Conservation (phyloP, 1,140 invertebrate species). For the Drosophila funebris region DNA sequence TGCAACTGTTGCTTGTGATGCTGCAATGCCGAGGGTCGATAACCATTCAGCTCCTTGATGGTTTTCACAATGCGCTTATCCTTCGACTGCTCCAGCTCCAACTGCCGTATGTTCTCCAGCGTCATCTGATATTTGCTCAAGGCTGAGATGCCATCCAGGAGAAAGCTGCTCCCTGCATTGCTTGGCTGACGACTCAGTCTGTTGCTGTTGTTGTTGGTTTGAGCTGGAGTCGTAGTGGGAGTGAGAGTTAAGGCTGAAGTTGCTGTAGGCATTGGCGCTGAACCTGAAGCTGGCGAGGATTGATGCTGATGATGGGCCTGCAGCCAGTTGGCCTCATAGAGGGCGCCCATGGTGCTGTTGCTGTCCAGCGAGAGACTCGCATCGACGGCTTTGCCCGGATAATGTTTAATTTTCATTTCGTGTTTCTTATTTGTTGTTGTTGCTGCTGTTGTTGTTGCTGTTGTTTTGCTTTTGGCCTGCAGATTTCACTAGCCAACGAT, state of each 20-base stretch:
- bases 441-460: constrained; percentile 16
- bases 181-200: constrained; percentile 56
- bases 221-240: constrained; percentile 75
- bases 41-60: constrained; percentile 86
- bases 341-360: constrained; percentile 88
- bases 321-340: constrained; percentile 93
- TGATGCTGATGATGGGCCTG: constrained; percentile 84
- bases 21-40: constrained; percentile 85
- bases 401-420: constrained; percentile 91
- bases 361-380: constrained; percentile 86
- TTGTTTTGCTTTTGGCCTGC: constrained; percentile 11
- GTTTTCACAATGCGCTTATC: constrained; percentile 58
- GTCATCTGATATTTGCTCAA: constrained; percentile 87
- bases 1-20: constrained; percentile 84
- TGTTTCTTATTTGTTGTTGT: constrained; percentile 19
- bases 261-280: too few species aligned
- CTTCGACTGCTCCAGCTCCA: constrained; percentile 55
- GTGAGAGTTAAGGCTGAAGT: constrained; percentile 12
- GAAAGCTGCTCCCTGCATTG: constrained; percentile 67
- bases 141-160: constrained; percentile 85
- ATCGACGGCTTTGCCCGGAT: constrained; percentile 91
- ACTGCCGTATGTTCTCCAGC: constrained; percentile 84
- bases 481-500: constrained; percentile 59
- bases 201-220: not conserved
- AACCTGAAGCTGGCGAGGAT: constrained; percentile 1